phyloP scores from a whole-genome alignment of 2,888 invertebrate species.

The Volucella zonaria region DNA sequence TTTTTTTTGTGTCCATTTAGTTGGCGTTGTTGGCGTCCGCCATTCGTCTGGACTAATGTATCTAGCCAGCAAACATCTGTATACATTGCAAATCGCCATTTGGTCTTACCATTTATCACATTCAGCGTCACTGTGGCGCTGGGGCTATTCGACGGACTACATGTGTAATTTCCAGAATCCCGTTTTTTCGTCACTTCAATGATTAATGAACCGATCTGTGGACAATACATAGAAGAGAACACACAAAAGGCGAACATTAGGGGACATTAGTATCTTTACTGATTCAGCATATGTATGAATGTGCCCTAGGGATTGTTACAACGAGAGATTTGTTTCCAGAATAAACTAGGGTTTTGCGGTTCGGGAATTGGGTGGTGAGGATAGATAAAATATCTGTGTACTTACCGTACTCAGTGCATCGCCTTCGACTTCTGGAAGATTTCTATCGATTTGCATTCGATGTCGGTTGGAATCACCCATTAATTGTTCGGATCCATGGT shows the following conservation, averaged over 20 bases:
- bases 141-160: conserved; percentile 96
- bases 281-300: conserved; percentile 36
- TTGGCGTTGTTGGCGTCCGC: conserved; percentile 27
- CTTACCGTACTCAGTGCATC: conserved; percentile 82
- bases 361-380: neutral
- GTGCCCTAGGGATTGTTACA: conserved; percentile 18
- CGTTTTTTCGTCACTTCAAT: conserved; percentile 83
- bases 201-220: conserved; percentile 83
- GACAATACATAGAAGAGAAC: conserved; percentile 50
- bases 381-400: conserved; percentile 39
- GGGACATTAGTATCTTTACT: conserved; percentile 50
- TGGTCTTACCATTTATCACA: conserved; percentile 92
- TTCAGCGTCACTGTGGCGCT: conserved; percentile 94
- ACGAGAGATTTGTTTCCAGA: conserved; percentile 26
- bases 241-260: conserved; percentile 66
- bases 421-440: conserved; percentile 80
- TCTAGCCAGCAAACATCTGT: conserved; percentile 56
- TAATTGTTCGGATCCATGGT: conserved; percentile 85
- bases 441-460: conserved; percentile 82
- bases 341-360: neutral
- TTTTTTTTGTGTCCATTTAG: conserved; percentile 9
- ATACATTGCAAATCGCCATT: conserved; percentile 74
- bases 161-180: conserved; percentile 92
- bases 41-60: conserved; percentile 49
- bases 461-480: conserved; percentile 81